These are phyloP conservation scores for Hirtodrosophila confusa DNA, from an alignment of 2,888 invertebrate species.

Conservation along the genomic window DNA sequence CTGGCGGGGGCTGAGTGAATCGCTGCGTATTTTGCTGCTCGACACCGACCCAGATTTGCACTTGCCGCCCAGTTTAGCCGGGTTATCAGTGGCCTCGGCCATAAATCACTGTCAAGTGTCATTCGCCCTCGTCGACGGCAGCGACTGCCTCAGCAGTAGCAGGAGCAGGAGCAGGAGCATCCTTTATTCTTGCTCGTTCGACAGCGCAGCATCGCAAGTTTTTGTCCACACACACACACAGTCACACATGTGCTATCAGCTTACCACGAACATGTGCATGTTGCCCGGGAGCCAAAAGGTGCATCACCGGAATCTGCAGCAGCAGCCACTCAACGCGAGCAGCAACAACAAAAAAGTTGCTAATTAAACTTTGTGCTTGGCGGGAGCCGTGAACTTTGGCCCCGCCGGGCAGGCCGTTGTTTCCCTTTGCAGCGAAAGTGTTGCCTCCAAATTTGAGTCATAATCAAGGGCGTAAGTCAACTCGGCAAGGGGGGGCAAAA, in stretches of 20 bases:
- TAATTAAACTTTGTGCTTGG: constrained; percentile 75
- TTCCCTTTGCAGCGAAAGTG: constrained; percentile 65
- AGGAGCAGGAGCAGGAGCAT: constrained; percentile 42
- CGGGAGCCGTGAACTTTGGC: constrained; percentile 64
- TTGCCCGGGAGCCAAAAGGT: constrained; percentile 63
- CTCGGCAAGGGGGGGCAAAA: too few relatives aligned
- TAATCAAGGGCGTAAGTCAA: neutral
- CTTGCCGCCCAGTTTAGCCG: constrained; percentile 69
- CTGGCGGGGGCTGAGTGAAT: constrained; percentile 10
- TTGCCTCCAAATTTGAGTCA: constrained; percentile 43
- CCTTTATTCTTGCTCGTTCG: constrained; percentile 59
- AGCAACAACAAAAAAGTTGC: constrained; percentile 59
- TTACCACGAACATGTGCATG: constrained; percentile 63
- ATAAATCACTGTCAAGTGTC: constrained; percentile 84
- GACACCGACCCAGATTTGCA: constrained; percentile 69
- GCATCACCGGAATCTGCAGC: constrained; percentile 64
- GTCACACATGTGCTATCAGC: constrained; percentile 44
- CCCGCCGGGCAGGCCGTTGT: constrained; percentile 29
- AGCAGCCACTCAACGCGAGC: constrained; percentile 55
- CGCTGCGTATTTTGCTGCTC: constrained; percentile 5
- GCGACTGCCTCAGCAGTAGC: constrained; percentile 5
- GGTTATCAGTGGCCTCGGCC: constrained; percentile 81
- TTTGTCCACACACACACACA: constrained; percentile 42
- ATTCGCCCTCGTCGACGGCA: constrained; percentile 72
- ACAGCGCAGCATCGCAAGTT: constrained; percentile 51